Evolutionary conservation across 2,888 invertebrate genomes (phyloP).

Genomic region (Cerceris rybyensis): DNA sequence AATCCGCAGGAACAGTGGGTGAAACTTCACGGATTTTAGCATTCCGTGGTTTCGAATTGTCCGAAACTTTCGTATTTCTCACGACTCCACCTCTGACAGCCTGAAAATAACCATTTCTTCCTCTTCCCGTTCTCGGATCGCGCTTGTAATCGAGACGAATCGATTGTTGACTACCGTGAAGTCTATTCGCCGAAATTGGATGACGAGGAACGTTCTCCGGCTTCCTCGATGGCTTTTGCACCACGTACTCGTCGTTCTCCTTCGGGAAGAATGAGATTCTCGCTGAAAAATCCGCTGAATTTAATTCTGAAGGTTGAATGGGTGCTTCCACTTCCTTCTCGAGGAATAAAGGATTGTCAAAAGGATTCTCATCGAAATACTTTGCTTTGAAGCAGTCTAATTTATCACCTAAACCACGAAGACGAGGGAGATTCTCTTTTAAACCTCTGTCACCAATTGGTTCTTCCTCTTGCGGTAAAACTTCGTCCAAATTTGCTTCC

Average conservation of each 20-base stretch:
- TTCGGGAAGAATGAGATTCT: constrained; percentile 67
- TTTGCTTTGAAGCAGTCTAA: constrained; percentile 89
- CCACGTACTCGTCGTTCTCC: constrained; percentile 64
- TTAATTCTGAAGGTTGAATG: constrained; percentile 66
- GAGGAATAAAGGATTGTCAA: constrained; percentile 89
- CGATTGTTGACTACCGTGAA: background rate
- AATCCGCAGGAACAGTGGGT: constrained; percentile 36
- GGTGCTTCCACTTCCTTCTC: constrained; percentile 77
- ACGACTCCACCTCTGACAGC: constrained; percentile 11
- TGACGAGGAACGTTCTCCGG: constrained; percentile 65
- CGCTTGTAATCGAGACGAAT: constrained; percentile 32
- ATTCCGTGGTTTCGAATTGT: constrained; percentile 8
- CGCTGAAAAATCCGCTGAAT: constrained; percentile 66
- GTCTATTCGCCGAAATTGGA: background rate
- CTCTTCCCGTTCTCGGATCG: constrained; percentile 25
- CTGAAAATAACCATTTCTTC: constrained; percentile 22
- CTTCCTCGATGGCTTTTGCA: constrained; percentile 67
- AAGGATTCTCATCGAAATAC: constrained; percentile 89
- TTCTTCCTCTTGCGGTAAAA: constrained; percentile 75
- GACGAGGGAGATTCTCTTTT: constrained; percentile 79
- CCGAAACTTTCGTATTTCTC: background rate
- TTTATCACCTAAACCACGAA: constrained; percentile 87
- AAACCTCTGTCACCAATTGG: constrained; percentile 69
- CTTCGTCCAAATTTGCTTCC: constrained; percentile 72
- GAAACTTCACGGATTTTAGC: constrained; percentile 5